Conservation (phyloP, 2,113 vertebrate genomes). For the Pterocles orientalis region DNA sequence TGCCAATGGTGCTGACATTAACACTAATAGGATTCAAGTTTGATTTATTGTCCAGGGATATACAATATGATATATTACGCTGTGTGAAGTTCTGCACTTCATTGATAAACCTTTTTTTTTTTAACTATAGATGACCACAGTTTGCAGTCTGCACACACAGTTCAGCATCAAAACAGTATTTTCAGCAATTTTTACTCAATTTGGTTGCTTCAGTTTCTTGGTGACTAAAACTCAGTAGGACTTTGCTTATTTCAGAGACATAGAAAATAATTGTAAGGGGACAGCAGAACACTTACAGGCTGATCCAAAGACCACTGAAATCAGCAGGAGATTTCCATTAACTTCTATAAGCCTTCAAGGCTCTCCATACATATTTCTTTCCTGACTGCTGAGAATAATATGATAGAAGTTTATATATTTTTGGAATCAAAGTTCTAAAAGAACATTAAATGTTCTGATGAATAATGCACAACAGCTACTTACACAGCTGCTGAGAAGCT, state of each 20-base stretch:
- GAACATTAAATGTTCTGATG: constrained; percentile 11
- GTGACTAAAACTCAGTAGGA: not conserved
- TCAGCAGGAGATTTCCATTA: not conserved
- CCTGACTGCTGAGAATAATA: constrained; percentile 2
- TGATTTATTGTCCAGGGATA: not conserved
- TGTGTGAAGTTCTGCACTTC: not conserved
- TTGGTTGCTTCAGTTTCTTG: not conserved
- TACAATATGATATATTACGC: not conserved
- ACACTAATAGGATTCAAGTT: not conserved
- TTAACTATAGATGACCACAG: not conserved
- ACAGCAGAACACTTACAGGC: not conserved
- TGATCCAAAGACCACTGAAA: not conserved
- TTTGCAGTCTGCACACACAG: not conserved
- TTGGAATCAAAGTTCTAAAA: constrained; percentile 19
- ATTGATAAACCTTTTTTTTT: not conserved
- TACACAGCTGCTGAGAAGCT: not conserved
- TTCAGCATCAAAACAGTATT: not conserved
- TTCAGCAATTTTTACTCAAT: not conserved
- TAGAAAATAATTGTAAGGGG: not conserved
- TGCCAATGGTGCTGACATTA: not conserved
- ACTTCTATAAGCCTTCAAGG: not conserved
- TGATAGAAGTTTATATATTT: not conserved
- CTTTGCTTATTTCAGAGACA: not conserved
- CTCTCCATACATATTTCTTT: not conserved
- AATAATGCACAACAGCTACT: constrained; percentile 35